Evolutionary conservation across 2,888 invertebrate genomes (phyloP), one percentile per base, ranked within the genome.

Genomic region (Ephialtes manifestator): DNA sequence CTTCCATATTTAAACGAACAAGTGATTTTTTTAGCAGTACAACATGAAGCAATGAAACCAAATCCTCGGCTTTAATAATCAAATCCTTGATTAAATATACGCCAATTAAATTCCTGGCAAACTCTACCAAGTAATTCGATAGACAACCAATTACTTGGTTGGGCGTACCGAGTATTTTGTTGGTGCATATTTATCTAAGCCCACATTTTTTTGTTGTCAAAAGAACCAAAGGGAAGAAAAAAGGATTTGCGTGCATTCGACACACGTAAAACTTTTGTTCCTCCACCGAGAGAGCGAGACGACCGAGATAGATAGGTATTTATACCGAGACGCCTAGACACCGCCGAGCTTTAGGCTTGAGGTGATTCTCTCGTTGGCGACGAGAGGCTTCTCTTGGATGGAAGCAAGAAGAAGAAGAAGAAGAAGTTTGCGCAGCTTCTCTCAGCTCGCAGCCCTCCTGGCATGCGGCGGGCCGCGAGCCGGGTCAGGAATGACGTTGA

Each of bases 221-320:
- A n/a, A 13, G 55, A 55, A 51, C 20, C 8, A 65, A 51, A 46
- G 48, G 18, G 11, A 76, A 51, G 31, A 76, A 43, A 8, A 15
- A 18, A 46, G 76, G 46, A 58, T 71, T 48, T 11, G 18, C 20
- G 53, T 51, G 78, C 28, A 58, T 58, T 13, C 35, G 65, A 65
- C 81, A 75, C 70, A 65, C 71, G 81, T 79, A 51, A 75, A 82
- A 83, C 84, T 87, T 85, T 87, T 82, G 83, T 85, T 82, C 77
- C 74, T 63, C 58, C 81, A 78, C 65, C 71, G 71, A 75, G 76
- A 79, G 75, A 80, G 80, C 67, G 79, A 75, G 78, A 87, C 78
- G 86, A 86, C 85, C 85, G 82, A 86, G 83, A 84, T 83, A 84
- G 82, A 84, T 87, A 86, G 86, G 81, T 87, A 87, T 87, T 87